phyloP scores from a whole-genome alignment of 2,113 vertebrate genomes.

The Myotis davidii region DNA sequence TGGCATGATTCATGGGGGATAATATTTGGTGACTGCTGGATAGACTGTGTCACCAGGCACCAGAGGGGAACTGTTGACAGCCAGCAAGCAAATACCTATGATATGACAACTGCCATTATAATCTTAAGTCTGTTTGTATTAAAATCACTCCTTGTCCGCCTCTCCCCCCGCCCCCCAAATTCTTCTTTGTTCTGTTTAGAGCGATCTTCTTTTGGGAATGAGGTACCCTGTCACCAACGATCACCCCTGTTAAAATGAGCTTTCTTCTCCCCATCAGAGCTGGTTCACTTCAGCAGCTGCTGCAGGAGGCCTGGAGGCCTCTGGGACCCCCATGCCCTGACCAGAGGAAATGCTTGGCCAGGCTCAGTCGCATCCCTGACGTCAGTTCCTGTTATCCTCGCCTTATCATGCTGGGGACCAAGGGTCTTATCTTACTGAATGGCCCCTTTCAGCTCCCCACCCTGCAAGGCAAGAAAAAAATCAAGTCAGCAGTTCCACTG shows the following conservation, averaged over 20 bases:
- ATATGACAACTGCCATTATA: background rate
- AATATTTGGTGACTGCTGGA: background rate
- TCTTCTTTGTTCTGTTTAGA: background rate
- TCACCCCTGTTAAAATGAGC: background rate
- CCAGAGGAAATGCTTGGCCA: constrained; percentile 39
- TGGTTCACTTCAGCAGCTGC: background rate
- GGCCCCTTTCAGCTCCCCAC: background rate
- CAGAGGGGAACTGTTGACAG: background rate
- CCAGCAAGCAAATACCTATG: background rate
- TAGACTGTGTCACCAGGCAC: background rate
- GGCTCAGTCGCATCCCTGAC: background rate
- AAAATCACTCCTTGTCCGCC: background rate
- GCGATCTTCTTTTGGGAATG: background rate
- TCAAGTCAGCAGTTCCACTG: constrained; percentile 29
- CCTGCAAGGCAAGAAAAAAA: constrained; percentile 33
- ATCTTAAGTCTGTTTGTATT: constrained; percentile 19
- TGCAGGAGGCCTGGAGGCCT: background rate
- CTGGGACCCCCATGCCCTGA: background rate
- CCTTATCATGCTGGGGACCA: constrained; percentile 26
- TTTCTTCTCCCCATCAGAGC: background rate
- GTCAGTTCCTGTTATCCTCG: constrained; percentile 61
- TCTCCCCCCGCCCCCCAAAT: background rate
- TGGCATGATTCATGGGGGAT: background rate
- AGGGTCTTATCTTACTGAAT: constrained; percentile 43
- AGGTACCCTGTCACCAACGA: too few relatives aligned